Conservation (phyloP, 2,888 invertebrate genomes). For the Sisyra nigra region DNA sequence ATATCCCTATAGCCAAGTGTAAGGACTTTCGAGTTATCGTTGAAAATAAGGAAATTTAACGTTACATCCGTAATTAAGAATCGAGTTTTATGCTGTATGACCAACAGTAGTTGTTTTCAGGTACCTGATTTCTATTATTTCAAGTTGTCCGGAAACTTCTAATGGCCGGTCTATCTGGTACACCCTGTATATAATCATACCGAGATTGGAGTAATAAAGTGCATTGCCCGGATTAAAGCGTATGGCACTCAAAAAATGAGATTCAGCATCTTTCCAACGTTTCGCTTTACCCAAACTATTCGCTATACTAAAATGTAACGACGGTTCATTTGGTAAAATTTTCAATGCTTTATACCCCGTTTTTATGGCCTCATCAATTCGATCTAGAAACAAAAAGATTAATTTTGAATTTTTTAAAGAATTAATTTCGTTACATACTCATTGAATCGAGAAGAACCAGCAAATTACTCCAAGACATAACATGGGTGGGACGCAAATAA, state of each 20-base stretch:
- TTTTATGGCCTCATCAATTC: slow-evolving; percentile 49
- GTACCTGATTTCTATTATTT: no score
- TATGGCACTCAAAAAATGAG: slow-evolving; percentile 63
- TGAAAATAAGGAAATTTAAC: no score
- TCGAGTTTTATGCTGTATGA: no score
- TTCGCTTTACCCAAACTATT: slow-evolving; percentile 76
- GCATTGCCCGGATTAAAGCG: slow-evolving; percentile 49
- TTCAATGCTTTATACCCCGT: slow-evolving; percentile 52
- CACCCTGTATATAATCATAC: no score
- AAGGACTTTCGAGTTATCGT: no score
- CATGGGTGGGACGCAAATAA: slow-evolving; percentile 55
- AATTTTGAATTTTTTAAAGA: neutral
- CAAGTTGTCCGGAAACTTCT: no score
- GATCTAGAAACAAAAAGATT: slow-evolving; percentile 27
- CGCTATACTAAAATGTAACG: slow-evolving; percentile 72
- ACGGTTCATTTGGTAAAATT: slow-evolving; percentile 55
- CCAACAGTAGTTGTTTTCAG: no score
- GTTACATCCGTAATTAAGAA: no score
- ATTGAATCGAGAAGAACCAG: slow-evolving; percentile 66
- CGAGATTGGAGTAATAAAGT: slow-evolving; percentile 80
- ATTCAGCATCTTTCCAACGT: slow-evolving; percentile 63
- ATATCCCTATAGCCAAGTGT: no score
- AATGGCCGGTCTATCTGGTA: no score
- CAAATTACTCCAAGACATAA: slow-evolving; percentile 84
- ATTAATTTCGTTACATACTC: slow-evolving; percentile 9